phyloP scores from a whole-genome alignment of 2,888 invertebrate species.

The Lysandra coridon region DNA sequence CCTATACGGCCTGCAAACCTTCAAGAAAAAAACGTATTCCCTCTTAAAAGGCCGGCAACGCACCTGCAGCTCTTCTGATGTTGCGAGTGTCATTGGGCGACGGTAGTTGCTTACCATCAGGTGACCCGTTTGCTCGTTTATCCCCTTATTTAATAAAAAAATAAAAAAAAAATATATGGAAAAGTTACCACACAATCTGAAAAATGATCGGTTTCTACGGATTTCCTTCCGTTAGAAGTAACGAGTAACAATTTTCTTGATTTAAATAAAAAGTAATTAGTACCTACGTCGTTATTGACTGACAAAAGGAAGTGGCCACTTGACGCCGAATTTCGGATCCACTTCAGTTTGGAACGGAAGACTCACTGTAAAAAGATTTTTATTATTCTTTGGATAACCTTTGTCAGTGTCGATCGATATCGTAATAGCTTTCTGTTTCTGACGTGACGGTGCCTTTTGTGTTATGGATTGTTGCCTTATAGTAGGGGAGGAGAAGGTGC shows the following conservation, averaged over 20 bases:
- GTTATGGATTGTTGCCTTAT: no score
- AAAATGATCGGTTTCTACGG: neutral
- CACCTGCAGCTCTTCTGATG: no score
- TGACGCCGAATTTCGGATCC: neutral
- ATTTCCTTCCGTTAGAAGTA: neutral
- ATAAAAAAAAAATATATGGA: no score
- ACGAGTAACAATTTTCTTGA: neutral
- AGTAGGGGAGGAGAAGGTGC: no score
- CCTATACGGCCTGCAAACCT: no score
- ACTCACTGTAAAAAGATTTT: conserved; percentile 11
- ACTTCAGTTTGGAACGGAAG: neutral
- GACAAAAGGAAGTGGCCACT: conserved; percentile 5
- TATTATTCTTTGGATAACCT: conserved; percentile 7
- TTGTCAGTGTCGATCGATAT: neutral
- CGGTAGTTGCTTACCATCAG: no score
- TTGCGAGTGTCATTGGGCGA: no score
- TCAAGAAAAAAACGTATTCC: no score
- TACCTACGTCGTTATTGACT: neutral
- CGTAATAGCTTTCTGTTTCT: neutral
- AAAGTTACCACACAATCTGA: neutral
- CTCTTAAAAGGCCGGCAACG: no score
- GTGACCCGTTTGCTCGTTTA: no score
- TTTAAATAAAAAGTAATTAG: neutral
- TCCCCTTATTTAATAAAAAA: no score
- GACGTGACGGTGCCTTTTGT: neutral